A percentile compares a stretch with the other conserved stretches of the same genome.
Conservation (phyloP, 2,888 invertebrate species). For the Biston stratarius region DNA sequence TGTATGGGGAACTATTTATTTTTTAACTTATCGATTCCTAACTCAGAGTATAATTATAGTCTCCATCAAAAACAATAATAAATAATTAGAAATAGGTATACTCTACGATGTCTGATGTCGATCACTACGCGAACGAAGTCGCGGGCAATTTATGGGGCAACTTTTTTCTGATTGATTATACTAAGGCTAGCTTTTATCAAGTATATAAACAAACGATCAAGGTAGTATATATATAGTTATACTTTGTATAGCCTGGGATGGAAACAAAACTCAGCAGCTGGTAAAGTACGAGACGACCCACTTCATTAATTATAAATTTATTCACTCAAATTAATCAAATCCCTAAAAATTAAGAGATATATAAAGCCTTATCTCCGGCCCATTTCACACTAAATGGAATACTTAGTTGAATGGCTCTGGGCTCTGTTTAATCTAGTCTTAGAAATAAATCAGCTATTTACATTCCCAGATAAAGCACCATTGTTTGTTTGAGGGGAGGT, state of each 20-base stretch:
- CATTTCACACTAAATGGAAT: slow-evolving; percentile 18
- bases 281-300: not conserved
- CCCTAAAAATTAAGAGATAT: slow-evolving; percentile 11
- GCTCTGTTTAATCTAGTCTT: slow-evolving; percentile 20
- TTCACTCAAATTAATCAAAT: slow-evolving; percentile 14
- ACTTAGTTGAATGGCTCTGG: slow-evolving; percentile 18
- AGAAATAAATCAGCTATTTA: slow-evolving; percentile 19
- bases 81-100: too few relatives aligned
- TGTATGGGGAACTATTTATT: too few relatives aligned
- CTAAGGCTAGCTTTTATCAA: too few relatives aligned
- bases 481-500: slow-evolving; percentile 3
- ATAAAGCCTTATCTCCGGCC: slow-evolving; percentile 16
- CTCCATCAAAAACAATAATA: too few relatives aligned
- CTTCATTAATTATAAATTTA: slow-evolving; percentile 16
- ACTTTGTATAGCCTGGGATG: not conserved
- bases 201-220: too few relatives aligned
- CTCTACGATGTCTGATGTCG: too few relatives aligned
- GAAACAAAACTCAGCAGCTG: slow-evolving; percentile 1
- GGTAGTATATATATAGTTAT: not conserved
- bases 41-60: too few relatives aligned
- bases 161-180: too few relatives aligned
- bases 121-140: too few relatives aligned
- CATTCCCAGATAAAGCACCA: not conserved
- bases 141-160: too few relatives aligned
- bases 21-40: too few relatives aligned